Percentiles rank a stretch among this genome's conserved stretches.
These are phyloP conservation scores for Sciaenops ocellatus DNA, from an alignment of 2,797 vertebrate species.

Conservation along the genomic window DNA sequence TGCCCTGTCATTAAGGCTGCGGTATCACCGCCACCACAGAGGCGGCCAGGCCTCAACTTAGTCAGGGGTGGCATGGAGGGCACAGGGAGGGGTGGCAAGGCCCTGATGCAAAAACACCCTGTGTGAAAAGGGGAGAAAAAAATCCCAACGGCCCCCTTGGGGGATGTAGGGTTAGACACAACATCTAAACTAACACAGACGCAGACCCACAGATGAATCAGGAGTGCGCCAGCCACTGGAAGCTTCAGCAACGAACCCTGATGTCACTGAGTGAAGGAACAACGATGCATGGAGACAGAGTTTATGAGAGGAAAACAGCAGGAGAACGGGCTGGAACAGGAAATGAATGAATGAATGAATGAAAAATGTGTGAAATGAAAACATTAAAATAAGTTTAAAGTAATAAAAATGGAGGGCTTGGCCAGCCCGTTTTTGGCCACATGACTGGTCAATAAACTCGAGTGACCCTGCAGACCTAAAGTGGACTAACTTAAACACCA, in stretches of 20 bases:
- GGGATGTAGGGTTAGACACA: constrained; percentile 69
- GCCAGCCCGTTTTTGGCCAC: constrained; percentile 40
- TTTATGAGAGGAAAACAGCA: neutral
- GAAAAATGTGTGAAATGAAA: constrained; percentile 23
- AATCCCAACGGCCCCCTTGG: constrained; percentile 32
- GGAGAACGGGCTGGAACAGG: constrained; percentile 2
- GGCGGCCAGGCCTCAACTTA: constrained; percentile 69
- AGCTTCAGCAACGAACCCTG: constrained; percentile 3
- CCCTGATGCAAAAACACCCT: constrained; percentile 13
- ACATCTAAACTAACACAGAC: constrained; percentile 68
- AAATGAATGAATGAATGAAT: neutral
- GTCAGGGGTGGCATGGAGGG: constrained; percentile 84
- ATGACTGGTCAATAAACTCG: constrained; percentile 65
- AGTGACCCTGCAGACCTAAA: constrained; percentile 70
- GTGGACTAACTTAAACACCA: constrained; percentile 64
- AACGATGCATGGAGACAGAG: neutral
- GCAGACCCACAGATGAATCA: constrained; percentile 43
- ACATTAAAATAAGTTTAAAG: neutral
- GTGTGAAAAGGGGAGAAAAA: constrained; percentile 42
- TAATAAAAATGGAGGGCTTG: constrained; percentile 32
- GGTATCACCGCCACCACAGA: constrained; percentile 76
- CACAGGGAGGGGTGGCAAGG: constrained; percentile 75
- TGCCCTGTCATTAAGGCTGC: constrained; percentile 82
- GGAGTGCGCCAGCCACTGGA: constrained; percentile 17
- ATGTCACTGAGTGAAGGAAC: constrained; percentile 19